Conservation (phyloP, 2,797 vertebrate genomes). For the Scolopax rusticola region DNA sequence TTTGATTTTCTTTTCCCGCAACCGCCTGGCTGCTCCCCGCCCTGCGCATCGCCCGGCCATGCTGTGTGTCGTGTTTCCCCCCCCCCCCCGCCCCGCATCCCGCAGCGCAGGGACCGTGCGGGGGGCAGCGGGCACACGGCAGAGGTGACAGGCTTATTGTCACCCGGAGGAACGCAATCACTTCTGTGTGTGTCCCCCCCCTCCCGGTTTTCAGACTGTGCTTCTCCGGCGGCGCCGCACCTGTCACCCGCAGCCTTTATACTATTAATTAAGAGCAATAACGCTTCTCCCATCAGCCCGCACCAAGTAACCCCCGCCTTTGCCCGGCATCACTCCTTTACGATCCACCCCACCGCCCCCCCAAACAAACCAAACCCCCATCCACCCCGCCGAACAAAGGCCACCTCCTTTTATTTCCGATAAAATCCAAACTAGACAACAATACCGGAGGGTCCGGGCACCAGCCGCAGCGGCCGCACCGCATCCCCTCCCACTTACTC, state of each 20-base stretch:
- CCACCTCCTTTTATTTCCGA: not conserved
- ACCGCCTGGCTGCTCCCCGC: not conserved
- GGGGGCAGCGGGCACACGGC: not conserved
- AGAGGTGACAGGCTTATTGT: not conserved
- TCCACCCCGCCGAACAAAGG: constrained; percentile 27
- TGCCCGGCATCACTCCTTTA: not conserved
- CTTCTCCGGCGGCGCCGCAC: not conserved
- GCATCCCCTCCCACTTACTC: not conserved
- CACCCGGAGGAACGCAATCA: not conserved
- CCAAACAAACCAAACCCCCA: not conserved
- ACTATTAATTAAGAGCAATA: not conserved
- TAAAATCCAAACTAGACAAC: constrained; percentile 13
- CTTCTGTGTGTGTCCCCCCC: not conserved
- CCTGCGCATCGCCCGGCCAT: not conserved
- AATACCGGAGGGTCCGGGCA: constrained; percentile 5
- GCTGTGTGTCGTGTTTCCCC: no score
- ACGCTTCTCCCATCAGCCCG: not conserved
- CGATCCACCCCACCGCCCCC: not conserved
- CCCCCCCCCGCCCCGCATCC: no score
- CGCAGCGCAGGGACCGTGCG: not conserved
- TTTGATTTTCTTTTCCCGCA: not conserved
- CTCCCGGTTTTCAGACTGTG: not conserved
- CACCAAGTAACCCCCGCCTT: rapidly evolving
- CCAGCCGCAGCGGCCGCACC: not conserved
- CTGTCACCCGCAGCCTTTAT: not conserved